Evolutionary conservation across 1,140 invertebrate species (phyloP), one percentile per base, ranked within the genome.

Genomic region (Drosophila tsacasi): DNA sequence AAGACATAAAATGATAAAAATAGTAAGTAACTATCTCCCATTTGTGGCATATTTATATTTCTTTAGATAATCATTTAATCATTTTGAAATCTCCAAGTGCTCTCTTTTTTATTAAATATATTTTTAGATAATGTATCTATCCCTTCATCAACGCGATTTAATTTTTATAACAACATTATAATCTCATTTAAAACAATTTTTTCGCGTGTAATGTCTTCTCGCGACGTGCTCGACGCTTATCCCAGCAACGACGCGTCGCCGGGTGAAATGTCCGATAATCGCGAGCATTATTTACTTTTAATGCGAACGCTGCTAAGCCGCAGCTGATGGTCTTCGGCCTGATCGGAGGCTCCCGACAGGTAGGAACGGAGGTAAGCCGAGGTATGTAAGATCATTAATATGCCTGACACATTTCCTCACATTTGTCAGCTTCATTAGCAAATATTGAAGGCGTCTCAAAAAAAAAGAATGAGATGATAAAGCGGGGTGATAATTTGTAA

Each of bases 351-450:
- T 44, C 40, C 50, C 57, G 37, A 17, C 50, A 62, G 52, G 58
- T 63, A 63, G 54, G 40, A 46, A 42, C 52, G 52, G n/a, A 63
- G 39, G 58, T 74, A 62, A 72, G 42, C 54, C 40, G 58, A 44
- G 23, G 35, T 27, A 42, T 42, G n/a, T 17, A 25, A 62, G 58
- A 78, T 87, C 77, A 89, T 87, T 89, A 81, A 47, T 72, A 87
- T 87, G 78, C 81, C 44, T 81, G 66, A 75, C 85, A 89, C 81
- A 84, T 59, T 68, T 89, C 59, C 50, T 30, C 39, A 50, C 58
- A 62, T 65, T 42, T 46, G 39, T 23, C 39, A 12, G 50, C 57
- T 71, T 62, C 52, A 72, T 76, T 72, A 57, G 52, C 62, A 59
- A 76, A 76, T 55, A 40, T 66, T 39, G 35, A 79, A 71, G 59